Evolutionary conservation across 2,797 vertebrate species (phyloP).

Genomic region (Cyprinella venusta): DNA sequence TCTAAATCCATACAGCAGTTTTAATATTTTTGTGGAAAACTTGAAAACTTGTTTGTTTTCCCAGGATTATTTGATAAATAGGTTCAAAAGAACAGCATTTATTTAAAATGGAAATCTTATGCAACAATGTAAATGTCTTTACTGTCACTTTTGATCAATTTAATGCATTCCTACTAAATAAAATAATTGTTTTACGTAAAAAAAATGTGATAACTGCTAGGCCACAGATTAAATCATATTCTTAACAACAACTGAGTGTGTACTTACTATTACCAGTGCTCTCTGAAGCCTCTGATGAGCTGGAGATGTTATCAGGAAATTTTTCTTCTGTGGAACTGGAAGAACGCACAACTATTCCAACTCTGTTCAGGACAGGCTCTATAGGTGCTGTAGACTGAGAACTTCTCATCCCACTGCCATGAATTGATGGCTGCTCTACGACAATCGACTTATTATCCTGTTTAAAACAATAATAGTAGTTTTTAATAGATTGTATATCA

Average conservation of each 20-base stretch:
- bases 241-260: neutral
- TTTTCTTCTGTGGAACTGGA: conserved; percentile 87
- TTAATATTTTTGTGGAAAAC: neutral
- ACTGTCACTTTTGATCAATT: neutral
- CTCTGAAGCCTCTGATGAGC: conserved; percentile 93
- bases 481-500: neutral
- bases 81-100: neutral
- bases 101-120: neutral
- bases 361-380: conserved; percentile 80
- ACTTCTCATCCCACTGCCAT: conserved; percentile 80
- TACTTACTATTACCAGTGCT: conserved; percentile 82
- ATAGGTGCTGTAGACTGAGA: conserved; percentile 74
- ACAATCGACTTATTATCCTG: conserved; percentile 92
- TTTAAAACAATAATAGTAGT: conserved; percentile 48
- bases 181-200: neutral
- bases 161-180: neutral
- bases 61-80: neutral
- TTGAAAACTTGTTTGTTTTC: no score
- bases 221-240: neutral
- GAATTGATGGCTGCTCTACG: conserved; percentile 89
- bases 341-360: conserved; percentile 76
- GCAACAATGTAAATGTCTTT: neutral
- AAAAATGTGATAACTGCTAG: neutral
- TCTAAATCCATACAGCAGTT: neutral
- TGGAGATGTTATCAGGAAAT: conserved; percentile 90